Evolutionary conservation across 2,797 vertebrate species (phyloP).

Genomic region (Notolepis coatsorum): DNA sequence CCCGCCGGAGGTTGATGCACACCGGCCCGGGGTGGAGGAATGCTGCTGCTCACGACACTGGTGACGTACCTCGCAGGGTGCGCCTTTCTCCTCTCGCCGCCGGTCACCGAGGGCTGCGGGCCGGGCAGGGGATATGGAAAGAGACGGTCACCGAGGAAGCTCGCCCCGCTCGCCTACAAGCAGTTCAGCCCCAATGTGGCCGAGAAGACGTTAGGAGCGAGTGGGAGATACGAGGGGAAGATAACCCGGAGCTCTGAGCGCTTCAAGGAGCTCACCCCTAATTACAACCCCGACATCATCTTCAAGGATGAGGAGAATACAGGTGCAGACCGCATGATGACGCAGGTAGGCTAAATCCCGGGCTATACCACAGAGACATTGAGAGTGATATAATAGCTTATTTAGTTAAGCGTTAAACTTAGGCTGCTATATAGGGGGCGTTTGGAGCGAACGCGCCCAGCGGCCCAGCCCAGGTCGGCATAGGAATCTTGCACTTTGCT

Average conservation of each 20-base stretch:
- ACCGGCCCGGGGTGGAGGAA: constrained; percentile 50
- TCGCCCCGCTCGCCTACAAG: constrained; percentile 93
- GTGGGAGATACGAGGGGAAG: constrained; percentile 94
- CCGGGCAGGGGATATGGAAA: constrained; percentile 93
- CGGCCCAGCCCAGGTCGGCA: constrained; percentile 1
- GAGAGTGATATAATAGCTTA: too few relatives aligned
- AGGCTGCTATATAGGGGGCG: neutral
- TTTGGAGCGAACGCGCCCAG: too few relatives aligned
- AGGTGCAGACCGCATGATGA: constrained; percentile 93
- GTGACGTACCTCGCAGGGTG: constrained; percentile 85
- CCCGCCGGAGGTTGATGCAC: constrained; percentile 51
- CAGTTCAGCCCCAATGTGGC: constrained; percentile 97
- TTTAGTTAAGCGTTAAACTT: neutral
- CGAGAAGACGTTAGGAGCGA: constrained; percentile 94
- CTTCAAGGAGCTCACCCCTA: constrained; percentile 95
- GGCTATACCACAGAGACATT: too few relatives aligned
- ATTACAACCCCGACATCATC: constrained; percentile 98
- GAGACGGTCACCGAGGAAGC: constrained; percentile 89
- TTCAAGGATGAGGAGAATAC: constrained; percentile 99
- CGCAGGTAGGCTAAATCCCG: constrained; percentile 87
- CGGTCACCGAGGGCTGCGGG: constrained; percentile 87
- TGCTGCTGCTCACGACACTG: constrained; percentile 82
- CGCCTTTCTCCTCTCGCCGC: constrained; percentile 82
- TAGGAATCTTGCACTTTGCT: constrained; percentile 63
- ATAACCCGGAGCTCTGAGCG: constrained; percentile 92